Evolutionary conservation across 2,797 vertebrate genomes (phyloP), one percentile per base, ranked within the genome.

Genomic region (Hozukius guyotensis): DNA sequence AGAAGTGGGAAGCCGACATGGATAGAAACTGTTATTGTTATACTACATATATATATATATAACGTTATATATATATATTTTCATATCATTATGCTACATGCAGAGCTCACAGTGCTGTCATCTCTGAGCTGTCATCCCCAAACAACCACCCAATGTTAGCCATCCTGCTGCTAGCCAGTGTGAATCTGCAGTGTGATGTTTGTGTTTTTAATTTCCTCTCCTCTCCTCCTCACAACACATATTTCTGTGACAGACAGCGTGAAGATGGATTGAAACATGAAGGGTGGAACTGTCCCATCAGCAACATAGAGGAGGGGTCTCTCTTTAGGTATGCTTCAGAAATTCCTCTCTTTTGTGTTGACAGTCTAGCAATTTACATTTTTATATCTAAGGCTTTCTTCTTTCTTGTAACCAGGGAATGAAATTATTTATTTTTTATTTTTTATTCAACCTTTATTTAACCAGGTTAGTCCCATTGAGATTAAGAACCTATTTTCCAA

Each of bases 191-290:
- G 13, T 67, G 60, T 57, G 60, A 8, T 80, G 56, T 83, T 81
- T 84, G 22, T 82, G 32, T 78, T 77, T 46, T 67, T 75, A 63
- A 32, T 80, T 46, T 78, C 6, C 46, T 82, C 69, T 86, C 38
- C 49, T 86, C 36, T 42, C 38, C 38, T 42, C 38, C 14, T 42
- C 38, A 42, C 38, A 22, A 55, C 65, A 66, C 66, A 71, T 67
- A 55, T 84, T 83, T 81, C 74, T 85, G 81, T 75, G 84, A 75
- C 89, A 84, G 83, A 75, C 89, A 84, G 59, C 5, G 22, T 67
- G 82, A 70, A 82, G 88, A 92, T 93, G 92, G 84, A 90, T 31
- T 89, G 81, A 92, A 90, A 61, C 79, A 91, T 93, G 90, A 75
- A 84, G 84, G 84, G 81, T 63, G 85, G 89, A 80, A 84, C 77